A percentile compares a stretch with the other conserved stretches of the same genome.
Evolutionary conservation across 2,888 invertebrate species (phyloP).

Genomic region (Pachymerium ferrugineum): DNA sequence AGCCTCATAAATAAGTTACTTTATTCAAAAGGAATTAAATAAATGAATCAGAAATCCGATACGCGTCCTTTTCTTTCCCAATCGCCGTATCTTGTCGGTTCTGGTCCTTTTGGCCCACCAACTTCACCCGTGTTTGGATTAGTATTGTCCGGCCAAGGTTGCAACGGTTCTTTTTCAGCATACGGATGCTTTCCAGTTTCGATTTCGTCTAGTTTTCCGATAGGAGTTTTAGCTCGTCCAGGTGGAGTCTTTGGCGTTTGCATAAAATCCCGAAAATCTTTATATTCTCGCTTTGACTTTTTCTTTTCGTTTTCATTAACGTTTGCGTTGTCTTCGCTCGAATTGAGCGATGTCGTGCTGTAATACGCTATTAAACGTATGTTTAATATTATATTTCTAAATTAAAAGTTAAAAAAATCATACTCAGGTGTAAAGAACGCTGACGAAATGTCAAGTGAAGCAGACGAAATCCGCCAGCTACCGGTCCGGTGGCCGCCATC

Average conservation of each 20-base stretch:
- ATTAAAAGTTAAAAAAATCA: too few species aligned
- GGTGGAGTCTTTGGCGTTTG: not conserved
- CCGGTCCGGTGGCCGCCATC: too few species aligned
- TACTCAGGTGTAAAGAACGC: too few species aligned
- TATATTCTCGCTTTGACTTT: too few species aligned
- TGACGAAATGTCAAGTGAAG: too few species aligned
- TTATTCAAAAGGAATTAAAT: not conserved
- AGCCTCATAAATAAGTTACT: not conserved
- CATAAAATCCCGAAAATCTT: not conserved
- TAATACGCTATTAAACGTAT: too few species aligned
- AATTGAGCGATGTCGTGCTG: too few species aligned
- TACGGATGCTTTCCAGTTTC: conserved; percentile 62
- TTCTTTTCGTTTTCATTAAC: not conserved
- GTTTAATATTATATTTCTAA: too few species aligned
- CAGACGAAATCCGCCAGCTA: too few species aligned
- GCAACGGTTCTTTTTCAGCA: conserved; percentile 74
- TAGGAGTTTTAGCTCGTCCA: conserved; percentile 55
- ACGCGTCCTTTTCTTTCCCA: conserved; percentile 99
- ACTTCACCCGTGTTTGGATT: conserved; percentile 93
- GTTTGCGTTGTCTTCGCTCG: too few species aligned
- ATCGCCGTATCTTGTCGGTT: conserved; percentile 98
- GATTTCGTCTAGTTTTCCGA: conserved; percentile 68
- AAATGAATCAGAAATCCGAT: conserved; percentile 72
- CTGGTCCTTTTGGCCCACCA: conserved; percentile 92
- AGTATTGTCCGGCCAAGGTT: conserved; percentile 74